Evolutionary conservation across 2,113 vertebrate species (phyloP), one percentile per base, ranked within the genome.

Genomic region (Gallinago media): DNA sequence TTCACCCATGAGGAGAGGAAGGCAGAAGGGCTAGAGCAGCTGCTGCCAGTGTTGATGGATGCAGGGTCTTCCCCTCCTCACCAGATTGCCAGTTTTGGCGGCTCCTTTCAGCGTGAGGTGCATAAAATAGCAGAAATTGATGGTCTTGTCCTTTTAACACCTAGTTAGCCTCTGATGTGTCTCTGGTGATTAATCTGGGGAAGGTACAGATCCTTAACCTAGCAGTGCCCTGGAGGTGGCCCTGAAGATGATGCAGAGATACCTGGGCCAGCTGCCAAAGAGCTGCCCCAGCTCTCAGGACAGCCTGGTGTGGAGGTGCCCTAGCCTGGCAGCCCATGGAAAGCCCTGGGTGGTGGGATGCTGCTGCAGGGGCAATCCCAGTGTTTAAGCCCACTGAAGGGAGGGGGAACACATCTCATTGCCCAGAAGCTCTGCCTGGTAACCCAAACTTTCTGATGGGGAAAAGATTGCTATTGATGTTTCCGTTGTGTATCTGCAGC

Each of bases 351-450:
- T 21, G 18, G 32, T 22, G 36, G 31, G n/a, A 40, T n/a, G 25
- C 15, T 38, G 67, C 49, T 3, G 3, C 34, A 38, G 23, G 8
- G 12, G 12, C 6, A 11, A 89, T 38, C 1, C 0, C 38, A 61
- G 26, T 1, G 2, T 67, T 67, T 22, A 63, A 66, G 5, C 6
- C 34, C 1, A 1, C 50, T 78, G 56, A 71, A 73, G 25, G 36
- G 36, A 77, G 7, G 19, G 10, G 7, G 6, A 7, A 42, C 15
- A 49, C 0, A 0, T 32, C 7, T 1, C 22, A 22, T 9, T 44
- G 19, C 12, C 42, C 20, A 63, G 32, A 17, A 61, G 8, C 44
- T 66, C 47, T 2, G 1, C 21, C 46, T 77, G 65, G 18, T 17
- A 58, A 18, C n/a, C 25, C 21, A 63, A 63, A 70, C 3, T 20